phyloP scores from a whole-genome alignment of 2,797 vertebrate genomes.

The Coregonus ussuriensis region DNA sequence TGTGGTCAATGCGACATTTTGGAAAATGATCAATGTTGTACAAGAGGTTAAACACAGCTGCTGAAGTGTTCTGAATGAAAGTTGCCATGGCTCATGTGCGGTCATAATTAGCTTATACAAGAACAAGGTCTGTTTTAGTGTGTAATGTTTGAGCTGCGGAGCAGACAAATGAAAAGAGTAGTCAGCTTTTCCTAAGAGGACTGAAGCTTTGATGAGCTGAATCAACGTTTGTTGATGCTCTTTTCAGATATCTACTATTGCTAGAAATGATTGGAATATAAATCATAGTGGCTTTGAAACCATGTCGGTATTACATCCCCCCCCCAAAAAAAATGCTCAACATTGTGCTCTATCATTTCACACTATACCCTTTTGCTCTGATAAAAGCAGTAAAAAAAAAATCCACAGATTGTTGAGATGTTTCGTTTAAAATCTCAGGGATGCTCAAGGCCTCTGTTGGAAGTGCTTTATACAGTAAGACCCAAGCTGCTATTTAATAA shows the following conservation, averaged over 20 bases:
- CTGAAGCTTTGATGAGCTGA: conserved; percentile 1
- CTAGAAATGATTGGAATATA: not conserved
- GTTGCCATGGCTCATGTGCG: not conserved
- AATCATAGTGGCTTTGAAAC: not conserved
- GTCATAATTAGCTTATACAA: conserved; percentile 2
- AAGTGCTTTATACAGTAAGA: not conserved
- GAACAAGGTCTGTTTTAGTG: not conserved
- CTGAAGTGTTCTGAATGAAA: conserved; percentile 1
- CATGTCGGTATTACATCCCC: not conserved
- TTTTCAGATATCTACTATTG: not conserved
- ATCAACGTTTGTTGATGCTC: not conserved
- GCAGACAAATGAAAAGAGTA: not conserved
- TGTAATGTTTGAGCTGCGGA: not conserved
- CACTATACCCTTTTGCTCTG: not conserved
- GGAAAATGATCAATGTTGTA: too few species aligned
- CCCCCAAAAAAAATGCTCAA: not conserved
- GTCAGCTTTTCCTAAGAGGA: not conserved
- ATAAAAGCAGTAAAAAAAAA: not conserved
- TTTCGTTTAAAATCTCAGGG: not conserved
- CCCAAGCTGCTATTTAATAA: not conserved
- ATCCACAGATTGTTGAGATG: not conserved
- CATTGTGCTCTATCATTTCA: not conserved
- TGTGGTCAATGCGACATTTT: not conserved
- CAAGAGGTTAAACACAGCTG: conserved; percentile 2
- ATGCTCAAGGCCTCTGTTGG: not conserved